Conservation (phyloP, 2,113 vertebrate genomes). For the Phaethornis superciliosus region DNA sequence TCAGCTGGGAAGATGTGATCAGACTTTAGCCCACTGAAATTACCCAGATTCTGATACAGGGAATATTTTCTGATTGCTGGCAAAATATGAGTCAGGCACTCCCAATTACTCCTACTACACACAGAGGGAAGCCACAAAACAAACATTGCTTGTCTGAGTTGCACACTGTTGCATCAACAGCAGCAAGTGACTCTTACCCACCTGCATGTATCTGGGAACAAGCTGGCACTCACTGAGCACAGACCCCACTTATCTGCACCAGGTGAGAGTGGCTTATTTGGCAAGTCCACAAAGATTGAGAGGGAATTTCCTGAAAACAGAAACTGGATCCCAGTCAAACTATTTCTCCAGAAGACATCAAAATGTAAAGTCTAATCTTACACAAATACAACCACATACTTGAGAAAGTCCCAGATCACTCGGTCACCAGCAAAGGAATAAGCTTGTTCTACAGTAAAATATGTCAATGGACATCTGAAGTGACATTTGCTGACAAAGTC, state of each 20-base stretch:
- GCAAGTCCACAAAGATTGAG: neutral
- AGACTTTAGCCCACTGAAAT: neutral
- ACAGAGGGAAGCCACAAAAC: neutral
- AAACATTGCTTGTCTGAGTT: neutral
- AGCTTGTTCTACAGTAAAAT: neutral
- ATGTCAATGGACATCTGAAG: neutral
- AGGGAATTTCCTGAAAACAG: neutral
- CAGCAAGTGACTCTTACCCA: neutral
- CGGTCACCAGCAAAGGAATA: neutral
- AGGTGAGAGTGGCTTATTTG: neutral
- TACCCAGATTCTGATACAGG: neutral
- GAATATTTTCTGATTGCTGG: neutral
- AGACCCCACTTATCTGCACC: neutral
- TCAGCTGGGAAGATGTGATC: neutral
- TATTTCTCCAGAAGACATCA: neutral
- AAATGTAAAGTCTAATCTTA: neutral
- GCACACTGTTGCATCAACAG: neutral
- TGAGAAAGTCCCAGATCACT: neutral
- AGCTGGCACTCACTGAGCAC: accelerated
- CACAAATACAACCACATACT: neutral
- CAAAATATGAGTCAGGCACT: neutral
- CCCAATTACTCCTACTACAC: neutral
- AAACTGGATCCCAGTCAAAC: neutral
- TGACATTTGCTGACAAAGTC: neutral
- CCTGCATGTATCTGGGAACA: neutral